Conservation (phyloP, 2,797 vertebrate genomes). For the Silurus aristotelis region DNA sequence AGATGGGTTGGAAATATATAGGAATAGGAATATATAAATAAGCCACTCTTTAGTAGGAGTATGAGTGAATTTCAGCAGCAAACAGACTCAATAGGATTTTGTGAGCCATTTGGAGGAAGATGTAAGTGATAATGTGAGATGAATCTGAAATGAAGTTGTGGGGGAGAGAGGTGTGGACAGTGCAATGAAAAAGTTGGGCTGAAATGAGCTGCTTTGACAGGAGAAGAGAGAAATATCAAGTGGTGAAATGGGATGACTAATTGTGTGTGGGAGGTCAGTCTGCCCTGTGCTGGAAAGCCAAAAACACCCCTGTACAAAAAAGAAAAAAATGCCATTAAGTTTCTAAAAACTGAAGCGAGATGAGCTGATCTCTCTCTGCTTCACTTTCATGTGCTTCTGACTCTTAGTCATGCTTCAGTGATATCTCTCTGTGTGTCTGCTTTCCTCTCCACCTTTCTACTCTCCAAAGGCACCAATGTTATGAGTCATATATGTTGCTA, state of each 20-base stretch:
- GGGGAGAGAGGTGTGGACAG: constrained; percentile 25
- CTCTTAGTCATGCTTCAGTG: constrained; percentile 22
- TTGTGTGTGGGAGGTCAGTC: constrained; percentile 76
- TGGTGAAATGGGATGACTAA: constrained; percentile 76
- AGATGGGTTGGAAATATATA: neutral
- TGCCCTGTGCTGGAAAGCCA: constrained; percentile 71
- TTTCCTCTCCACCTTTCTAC: neutral
- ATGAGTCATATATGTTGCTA: constrained; percentile 29
- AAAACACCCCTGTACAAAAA: constrained; percentile 65
- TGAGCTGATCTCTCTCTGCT: constrained; percentile 4
- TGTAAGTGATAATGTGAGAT: constrained; percentile 25
- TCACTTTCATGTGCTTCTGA: neutral
- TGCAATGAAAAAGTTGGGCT: constrained; percentile 43
- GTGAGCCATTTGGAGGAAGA: constrained; percentile 19
- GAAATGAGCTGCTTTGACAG: constrained; percentile 62
- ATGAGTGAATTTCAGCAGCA: neutral
- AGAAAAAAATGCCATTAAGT: constrained; percentile 14
- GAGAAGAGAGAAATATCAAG: constrained; percentile 60
- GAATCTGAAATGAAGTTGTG: constrained; percentile 32
- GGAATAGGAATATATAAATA: constrained; percentile 2
- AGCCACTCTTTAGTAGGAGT: neutral
- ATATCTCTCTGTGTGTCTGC: constrained; percentile 1
- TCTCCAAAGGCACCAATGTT: neutral
- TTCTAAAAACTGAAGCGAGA: constrained; percentile 14
- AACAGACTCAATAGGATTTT: constrained; percentile 11